Conservation (phyloP, 2,113 vertebrate genomes). For the Dendrocopos noguchii region DNA sequence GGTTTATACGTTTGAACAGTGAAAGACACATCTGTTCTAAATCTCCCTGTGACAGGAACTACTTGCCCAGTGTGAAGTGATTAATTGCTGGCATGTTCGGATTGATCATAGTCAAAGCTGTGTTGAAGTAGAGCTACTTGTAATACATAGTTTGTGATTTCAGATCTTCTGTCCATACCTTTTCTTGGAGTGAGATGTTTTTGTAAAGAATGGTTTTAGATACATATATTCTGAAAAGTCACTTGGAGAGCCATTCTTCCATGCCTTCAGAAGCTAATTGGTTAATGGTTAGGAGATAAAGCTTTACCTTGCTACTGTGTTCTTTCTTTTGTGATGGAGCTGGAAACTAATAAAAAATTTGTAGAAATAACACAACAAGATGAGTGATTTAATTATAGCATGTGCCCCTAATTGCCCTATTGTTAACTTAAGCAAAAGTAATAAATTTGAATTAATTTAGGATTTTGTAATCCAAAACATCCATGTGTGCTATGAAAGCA, state of each 20-base stretch:
- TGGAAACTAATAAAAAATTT: background rate
- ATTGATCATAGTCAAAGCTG: fast-evolving
- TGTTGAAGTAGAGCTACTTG: background rate
- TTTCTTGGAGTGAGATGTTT: background rate
- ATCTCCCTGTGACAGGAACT: background rate
- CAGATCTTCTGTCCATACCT: background rate
- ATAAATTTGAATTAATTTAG: background rate
- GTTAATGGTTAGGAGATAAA: background rate
- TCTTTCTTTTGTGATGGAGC: background rate
- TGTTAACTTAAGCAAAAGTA: background rate
- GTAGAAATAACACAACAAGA: background rate
- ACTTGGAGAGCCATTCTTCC: background rate
- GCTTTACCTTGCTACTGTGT: fast-evolving
- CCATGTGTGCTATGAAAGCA: background rate
- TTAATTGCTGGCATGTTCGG: background rate
- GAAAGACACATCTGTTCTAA: background rate
- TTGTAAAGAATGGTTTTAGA: background rate
- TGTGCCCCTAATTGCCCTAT: background rate
- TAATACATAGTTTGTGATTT: background rate
- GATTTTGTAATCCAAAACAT: background rate
- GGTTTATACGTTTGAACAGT: background rate
- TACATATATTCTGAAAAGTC: background rate
- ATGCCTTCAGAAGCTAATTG: background rate
- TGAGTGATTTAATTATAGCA: fast-evolving
- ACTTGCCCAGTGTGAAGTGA: fast-evolving